Conservation (phyloP, 2,797 vertebrate genomes). For the Nannoperca obscura region DNA sequence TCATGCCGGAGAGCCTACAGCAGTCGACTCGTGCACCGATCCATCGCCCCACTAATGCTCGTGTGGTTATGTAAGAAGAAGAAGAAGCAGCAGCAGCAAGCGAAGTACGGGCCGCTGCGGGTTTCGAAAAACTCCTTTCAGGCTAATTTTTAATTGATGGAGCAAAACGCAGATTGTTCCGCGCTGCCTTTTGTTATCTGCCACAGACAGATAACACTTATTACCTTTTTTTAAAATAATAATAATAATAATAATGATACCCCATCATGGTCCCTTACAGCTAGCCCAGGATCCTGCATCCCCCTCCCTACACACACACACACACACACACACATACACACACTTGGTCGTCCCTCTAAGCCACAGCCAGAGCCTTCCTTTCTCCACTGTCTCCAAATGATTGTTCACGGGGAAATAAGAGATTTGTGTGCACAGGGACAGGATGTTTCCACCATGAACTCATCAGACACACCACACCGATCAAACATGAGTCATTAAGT, state of each 20-base stretch:
- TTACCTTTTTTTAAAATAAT: no score
- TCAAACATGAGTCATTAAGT: background rate
- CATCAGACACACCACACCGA: background rate
- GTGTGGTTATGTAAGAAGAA: slow-evolving; percentile 70
- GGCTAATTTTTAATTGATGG: slow-evolving; percentile 76
- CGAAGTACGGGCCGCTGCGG: slow-evolving; percentile 53
- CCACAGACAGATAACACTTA: no score
- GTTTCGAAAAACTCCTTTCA: slow-evolving; percentile 64
- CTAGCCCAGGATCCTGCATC: background rate
- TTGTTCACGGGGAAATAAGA: background rate
- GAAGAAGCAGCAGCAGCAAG: no score
- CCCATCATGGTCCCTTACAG: no score
- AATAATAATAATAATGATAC: no score
- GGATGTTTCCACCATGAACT: background rate
- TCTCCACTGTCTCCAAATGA: background rate
- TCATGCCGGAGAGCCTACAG: slow-evolving; percentile 37
- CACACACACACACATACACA: no score
- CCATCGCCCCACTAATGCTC: slow-evolving; percentile 40
- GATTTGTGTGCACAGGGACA: background rate
- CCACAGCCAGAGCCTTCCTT: background rate
- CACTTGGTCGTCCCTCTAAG: background rate
- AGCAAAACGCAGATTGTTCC: slow-evolving; percentile 66
- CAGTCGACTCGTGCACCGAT: slow-evolving; percentile 43
- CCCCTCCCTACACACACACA: no score
- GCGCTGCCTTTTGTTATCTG: slow-evolving; percentile 50